These are phyloP conservation scores for Dermolepida albohirtum DNA, from an alignment of 2,888 invertebrate genomes.

Conservation along the genomic window DNA sequence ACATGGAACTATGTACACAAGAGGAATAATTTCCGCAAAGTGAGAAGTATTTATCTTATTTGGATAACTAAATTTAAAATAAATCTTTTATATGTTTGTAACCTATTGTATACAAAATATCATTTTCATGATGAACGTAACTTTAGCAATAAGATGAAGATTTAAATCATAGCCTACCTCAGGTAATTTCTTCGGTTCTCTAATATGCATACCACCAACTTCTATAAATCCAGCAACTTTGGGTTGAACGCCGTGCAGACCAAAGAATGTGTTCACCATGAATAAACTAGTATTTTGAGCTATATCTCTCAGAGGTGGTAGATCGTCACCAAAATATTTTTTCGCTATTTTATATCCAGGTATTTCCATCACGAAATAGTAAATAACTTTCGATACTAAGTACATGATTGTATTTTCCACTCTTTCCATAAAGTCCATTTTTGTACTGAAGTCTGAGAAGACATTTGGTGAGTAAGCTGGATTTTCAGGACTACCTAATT, in stretches of 20 bases:
- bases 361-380: conserved; percentile 22
- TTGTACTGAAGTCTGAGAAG: conserved; percentile 60
- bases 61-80: too few relatives aligned
- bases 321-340: conserved; percentile 63
- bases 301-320: conserved; percentile 66
- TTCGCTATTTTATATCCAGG: conserved; percentile 55
- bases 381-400: conserved; percentile 49
- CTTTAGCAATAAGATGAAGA: too few relatives aligned
- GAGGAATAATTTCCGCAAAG: too few relatives aligned
- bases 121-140: too few relatives aligned
- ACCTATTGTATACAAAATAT: too few relatives aligned
- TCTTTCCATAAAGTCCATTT: conserved; percentile 60
- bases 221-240: conserved; percentile 66
- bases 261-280: conserved; percentile 66
- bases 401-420: conserved; percentile 63
- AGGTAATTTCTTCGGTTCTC: conserved; percentile 54
- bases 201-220: conserved; percentile 69
- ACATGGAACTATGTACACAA: too few relatives aligned
- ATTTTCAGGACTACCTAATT: conserved; percentile 67
- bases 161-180: conserved; percentile 46
- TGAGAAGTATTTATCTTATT: too few relatives aligned
- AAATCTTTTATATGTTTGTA: too few relatives aligned
- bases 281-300: conserved; percentile 64
- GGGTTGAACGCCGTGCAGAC: conserved; percentile 64
- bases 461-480: conserved; percentile 67